These are phyloP conservation scores for Peromyscus eremicus DNA, from an alignment of 2,797 vertebrate genomes.

Conservation along the genomic window DNA sequence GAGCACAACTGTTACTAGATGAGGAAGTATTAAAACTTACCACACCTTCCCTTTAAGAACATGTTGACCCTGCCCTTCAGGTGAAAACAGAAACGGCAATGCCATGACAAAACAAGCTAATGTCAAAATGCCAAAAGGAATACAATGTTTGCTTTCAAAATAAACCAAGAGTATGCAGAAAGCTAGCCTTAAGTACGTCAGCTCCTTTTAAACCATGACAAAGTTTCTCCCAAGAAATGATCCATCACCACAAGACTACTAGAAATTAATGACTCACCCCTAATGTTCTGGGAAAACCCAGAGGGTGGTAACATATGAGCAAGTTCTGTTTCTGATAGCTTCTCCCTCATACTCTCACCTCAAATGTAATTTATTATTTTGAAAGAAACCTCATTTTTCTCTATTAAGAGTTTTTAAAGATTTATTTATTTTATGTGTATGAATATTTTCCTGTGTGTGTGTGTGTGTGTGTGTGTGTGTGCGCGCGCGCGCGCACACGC, in stretches of 20 bases:
- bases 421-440: background rate
- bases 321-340: background rate
- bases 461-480: background rate
- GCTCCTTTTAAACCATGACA: background rate
- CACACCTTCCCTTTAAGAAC: background rate
- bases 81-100: too few relatives aligned
- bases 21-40: background rate
- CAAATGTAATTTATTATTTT: background rate
- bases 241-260: slow-evolving; percentile 20
- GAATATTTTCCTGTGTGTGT: background rate
- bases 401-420: background rate
- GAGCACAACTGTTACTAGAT: background rate
- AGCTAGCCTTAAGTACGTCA: slow-evolving; percentile 10
- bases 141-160: slow-evolving; percentile 37
- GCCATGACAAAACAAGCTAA: background rate
- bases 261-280: slow-evolving; percentile 37
- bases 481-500: too few relatives aligned
- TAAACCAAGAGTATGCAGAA: slow-evolving; percentile 21
- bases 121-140: background rate
- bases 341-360: background rate
- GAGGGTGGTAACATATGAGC: background rate
- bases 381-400: background rate
- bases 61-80: background rate
- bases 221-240: slow-evolving; percentile 50
- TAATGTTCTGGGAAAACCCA: slow-evolving; percentile 22